Evolutionary conservation across 2,113 vertebrate species (phyloP).

Genomic region (Turnix velox): DNA sequence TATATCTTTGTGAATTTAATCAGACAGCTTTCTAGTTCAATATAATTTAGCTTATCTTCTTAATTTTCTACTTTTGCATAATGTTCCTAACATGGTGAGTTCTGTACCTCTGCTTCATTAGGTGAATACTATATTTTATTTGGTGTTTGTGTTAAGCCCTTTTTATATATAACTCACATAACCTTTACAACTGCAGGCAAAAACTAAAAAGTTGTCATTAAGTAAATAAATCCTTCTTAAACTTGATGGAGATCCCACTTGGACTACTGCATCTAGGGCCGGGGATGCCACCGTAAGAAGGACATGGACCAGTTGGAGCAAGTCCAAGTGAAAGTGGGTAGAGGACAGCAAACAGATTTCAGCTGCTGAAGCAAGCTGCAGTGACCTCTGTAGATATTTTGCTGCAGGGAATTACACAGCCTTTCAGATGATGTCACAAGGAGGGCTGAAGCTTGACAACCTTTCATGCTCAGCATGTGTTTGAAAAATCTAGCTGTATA

Average conservation of each 20-base stretch:
- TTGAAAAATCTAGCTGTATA: background rate
- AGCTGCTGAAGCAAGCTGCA: background rate
- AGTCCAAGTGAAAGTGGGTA: background rate
- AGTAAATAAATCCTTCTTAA: background rate
- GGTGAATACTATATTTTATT: background rate
- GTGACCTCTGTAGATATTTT: background rate
- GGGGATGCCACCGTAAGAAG: background rate
- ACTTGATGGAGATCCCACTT: background rate
- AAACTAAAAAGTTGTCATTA: background rate
- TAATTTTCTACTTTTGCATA: background rate
- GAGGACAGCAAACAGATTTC: background rate
- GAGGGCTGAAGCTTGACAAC: background rate
- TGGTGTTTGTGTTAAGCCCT: background rate
- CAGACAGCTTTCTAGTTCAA: background rate
- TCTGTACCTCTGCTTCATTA: background rate
- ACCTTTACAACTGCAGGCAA: background rate
- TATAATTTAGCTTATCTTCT: background rate
- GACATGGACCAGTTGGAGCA: background rate
- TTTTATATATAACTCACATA: background rate
- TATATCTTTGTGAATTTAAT: background rate
- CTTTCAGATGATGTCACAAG: background rate
- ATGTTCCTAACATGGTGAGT: background rate
- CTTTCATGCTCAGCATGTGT: background rate
- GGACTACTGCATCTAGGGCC: background rate
- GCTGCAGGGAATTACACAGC: background rate